Conservation (phyloP, 2,113 vertebrate genomes). For the Sinosuthora webbiana region DNA sequence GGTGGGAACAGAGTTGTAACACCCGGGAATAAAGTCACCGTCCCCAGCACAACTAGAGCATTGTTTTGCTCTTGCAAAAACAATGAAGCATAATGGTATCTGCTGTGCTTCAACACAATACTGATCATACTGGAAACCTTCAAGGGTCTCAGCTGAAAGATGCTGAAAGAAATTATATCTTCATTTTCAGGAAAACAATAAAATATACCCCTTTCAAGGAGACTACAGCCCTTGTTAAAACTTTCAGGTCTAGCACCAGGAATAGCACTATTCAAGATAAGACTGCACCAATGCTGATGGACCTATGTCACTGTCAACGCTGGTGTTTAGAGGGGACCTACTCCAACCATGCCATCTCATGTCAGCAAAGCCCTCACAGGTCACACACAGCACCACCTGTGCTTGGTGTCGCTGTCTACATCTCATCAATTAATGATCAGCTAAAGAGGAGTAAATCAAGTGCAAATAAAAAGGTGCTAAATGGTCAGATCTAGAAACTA, state of each 20-base stretch:
- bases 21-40: background rate
- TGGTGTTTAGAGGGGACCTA: background rate
- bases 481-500: background rate
- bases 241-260: background rate
- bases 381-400: background rate
- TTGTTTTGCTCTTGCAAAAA: background rate
- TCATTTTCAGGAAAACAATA: background rate
- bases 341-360: background rate
- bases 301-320: background rate
- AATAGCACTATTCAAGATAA: background rate
- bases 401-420: background rate
- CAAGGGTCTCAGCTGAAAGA: background rate
- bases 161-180: background rate
- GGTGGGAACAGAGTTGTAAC: background rate
- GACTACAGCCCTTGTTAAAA: background rate
- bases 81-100: background rate
- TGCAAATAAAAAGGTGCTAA: background rate
- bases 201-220: background rate
- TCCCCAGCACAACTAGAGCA: background rate
- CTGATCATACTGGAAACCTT: background rate
- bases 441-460: background rate
- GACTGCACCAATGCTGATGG: background rate
- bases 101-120: background rate
- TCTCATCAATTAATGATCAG: background rate
- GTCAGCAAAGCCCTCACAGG: fast-evolving